These are phyloP conservation scores for Cancer borealis DNA, from an alignment of 2,888 invertebrate genomes.

Conservation along the genomic window DNA sequence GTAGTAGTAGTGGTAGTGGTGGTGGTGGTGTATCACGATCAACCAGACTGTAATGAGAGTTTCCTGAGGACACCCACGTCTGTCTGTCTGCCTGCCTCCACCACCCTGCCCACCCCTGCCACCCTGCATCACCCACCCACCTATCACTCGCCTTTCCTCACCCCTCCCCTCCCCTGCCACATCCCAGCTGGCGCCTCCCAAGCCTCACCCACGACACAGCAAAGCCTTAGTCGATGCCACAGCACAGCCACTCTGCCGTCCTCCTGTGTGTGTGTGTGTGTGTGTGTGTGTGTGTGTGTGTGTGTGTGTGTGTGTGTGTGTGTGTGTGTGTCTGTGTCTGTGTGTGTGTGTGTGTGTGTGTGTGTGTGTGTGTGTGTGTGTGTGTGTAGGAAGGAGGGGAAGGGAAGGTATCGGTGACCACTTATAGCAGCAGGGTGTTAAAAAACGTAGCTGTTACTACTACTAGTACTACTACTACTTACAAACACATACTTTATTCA, in stretches of 20 bases:
- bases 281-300: not conserved
- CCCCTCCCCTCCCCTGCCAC: not conserved
- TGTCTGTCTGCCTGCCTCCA: slow-evolving; percentile 34
- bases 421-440: not conserved
- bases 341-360: slow-evolving; percentile 41
- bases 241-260: not conserved
- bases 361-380: slow-evolving; percentile 39
- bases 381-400: not conserved
- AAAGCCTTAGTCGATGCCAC: not conserved
- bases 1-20: not conserved
- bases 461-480: not conserved
- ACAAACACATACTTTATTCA: too few relatives aligned
- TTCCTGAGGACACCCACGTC: slow-evolving; percentile 43
- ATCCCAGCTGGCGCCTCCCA: slow-evolving; percentile 6
- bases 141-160: not conserved
- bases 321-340: not conserved
- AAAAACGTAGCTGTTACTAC: not conserved
- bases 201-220: slow-evolving; percentile 13
- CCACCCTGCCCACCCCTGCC: not conserved
- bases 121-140: not conserved
- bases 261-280: not conserved
- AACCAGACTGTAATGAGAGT: slow-evolving; percentile 34
- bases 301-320: slow-evolving; percentile 36
- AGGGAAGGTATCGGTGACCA: not conserved
- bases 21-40: slow-evolving; percentile 10